phyloP scores from a whole-genome alignment of 2,888 invertebrate genomes.

The Mythimna ferrago region DNA sequence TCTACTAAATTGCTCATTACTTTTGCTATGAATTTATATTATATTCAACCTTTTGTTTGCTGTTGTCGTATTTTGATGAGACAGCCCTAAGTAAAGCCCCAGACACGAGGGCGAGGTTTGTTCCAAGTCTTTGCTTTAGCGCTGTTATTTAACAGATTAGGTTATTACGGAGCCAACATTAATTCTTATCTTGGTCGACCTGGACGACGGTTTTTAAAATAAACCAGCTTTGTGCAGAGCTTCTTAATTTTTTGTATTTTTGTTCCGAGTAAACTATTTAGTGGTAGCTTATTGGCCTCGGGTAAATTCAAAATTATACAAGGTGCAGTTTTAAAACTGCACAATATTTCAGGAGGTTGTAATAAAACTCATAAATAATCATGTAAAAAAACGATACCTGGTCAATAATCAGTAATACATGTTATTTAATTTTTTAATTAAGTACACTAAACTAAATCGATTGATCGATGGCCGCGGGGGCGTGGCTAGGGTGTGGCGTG shows the following conservation, averaged over 20 bases:
- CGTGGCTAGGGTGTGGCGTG: no score
- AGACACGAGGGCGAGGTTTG: conserved; percentile 65
- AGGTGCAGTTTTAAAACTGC: no score
- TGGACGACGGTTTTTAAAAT: conserved; percentile 33
- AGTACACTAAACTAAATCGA: no score
- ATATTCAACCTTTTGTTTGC: no score
- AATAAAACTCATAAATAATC: no score
- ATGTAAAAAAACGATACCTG: no score
- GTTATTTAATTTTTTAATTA: no score
- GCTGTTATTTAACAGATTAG: conserved; percentile 71
- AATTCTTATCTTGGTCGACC: conserved; percentile 63
- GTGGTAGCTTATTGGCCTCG: neutral
- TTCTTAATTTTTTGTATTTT: conserved; percentile 21
- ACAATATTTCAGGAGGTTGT: no score
- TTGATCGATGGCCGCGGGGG: no score
- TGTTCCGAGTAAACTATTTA: neutral
- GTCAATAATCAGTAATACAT: no score
- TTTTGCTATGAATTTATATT: no score
- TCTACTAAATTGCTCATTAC: no score
- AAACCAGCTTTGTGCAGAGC: conserved; percentile 25
- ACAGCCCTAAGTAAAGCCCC: conserved; percentile 61
- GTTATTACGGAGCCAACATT: conserved; percentile 63
- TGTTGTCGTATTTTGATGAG: neutral
- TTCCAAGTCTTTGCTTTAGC: conserved; percentile 71
- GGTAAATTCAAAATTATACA: neutral